Percentiles rank a stretch among this genome's conserved stretches.
These are phyloP conservation scores for Halcyon leucocephala DNA, from an alignment of 2,797 vertebrate species.

Conservation along the genomic window DNA sequence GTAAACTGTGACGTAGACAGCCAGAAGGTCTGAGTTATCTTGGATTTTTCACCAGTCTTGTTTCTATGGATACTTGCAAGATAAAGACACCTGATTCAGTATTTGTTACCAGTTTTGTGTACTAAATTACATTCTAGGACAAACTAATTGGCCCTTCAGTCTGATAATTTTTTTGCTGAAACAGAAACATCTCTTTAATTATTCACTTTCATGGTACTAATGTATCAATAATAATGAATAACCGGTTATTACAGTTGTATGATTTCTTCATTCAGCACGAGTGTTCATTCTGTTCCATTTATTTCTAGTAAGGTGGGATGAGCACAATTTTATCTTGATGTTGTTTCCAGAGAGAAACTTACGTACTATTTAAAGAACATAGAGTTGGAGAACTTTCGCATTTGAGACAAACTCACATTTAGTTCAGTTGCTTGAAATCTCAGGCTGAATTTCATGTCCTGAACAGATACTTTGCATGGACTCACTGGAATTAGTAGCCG, in stretches of 20 bases:
- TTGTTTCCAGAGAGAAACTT: neutral
- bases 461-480: neutral
- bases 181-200: neutral
- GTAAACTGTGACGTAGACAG: neutral
- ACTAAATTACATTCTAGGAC: neutral
- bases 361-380: neutral
- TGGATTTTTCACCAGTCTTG: neutral
- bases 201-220: neutral
- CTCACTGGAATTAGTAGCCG: neutral
- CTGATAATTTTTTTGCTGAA: neutral
- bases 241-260: neutral
- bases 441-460: neutral
- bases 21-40: neutral
- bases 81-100: neutral
- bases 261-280: neutral
- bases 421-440: neutral
- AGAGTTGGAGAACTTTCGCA: neutral
- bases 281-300: neutral
- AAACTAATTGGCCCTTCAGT: neutral
- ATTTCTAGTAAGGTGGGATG: neutral
- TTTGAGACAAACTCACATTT: neutral
- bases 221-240: neutral
- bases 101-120: neutral
- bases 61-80: neutral
- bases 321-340: neutral